phyloP scores from a whole-genome alignment of 1,140 invertebrate genomes.

The Drosophila bocqueti region DNA sequence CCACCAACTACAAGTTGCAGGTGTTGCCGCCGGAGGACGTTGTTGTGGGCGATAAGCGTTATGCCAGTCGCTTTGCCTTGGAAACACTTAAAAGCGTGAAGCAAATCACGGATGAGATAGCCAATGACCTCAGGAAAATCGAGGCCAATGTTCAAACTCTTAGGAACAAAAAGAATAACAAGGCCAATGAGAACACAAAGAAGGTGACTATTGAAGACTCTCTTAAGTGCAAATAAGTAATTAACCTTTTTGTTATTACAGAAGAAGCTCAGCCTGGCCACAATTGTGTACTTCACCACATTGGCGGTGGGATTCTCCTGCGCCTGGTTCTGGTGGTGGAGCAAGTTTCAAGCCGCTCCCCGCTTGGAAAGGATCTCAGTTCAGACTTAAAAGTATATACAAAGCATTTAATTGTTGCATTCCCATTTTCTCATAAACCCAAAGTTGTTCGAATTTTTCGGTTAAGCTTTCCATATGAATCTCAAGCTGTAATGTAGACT shows the following conservation, averaged over 20 bases:
- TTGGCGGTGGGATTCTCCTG: conserved; percentile 58
- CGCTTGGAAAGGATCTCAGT: conserved; percentile 51
- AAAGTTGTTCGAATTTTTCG: conserved; percentile 3
- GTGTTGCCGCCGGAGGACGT: conserved; percentile 76
- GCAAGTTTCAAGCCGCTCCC: conserved; percentile 38
- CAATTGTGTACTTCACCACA: conserved; percentile 47
- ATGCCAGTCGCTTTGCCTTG: conserved; percentile 78
- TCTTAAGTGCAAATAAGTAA: background rate
- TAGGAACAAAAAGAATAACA: conserved; percentile 44
- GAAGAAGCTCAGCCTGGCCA: conserved; percentile 48
- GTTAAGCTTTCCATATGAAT: conserved; percentile 9
- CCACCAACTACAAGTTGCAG: conserved; percentile 76
- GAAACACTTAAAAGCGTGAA: conserved; percentile 71
- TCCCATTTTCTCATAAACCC: conserved; percentile 12
- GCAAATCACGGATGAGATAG: conserved; percentile 64
- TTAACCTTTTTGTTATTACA: conserved; percentile 9
- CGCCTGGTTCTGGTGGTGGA: conserved; percentile 73
- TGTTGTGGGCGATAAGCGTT: conserved; percentile 77
- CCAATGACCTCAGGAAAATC: conserved; percentile 60
- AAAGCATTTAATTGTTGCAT: conserved; percentile 37
- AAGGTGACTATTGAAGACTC: conserved; percentile 15
- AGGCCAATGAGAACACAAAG: conserved; percentile 9
- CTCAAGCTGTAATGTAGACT: conserved; percentile 15
- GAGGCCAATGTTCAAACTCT: conserved; percentile 42
- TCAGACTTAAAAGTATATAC: conserved; percentile 32